Evolutionary conservation across 2,797 vertebrate species (phyloP), one percentile per base, ranked within the genome.

Genomic region (Mastacembelus armatus): DNA sequence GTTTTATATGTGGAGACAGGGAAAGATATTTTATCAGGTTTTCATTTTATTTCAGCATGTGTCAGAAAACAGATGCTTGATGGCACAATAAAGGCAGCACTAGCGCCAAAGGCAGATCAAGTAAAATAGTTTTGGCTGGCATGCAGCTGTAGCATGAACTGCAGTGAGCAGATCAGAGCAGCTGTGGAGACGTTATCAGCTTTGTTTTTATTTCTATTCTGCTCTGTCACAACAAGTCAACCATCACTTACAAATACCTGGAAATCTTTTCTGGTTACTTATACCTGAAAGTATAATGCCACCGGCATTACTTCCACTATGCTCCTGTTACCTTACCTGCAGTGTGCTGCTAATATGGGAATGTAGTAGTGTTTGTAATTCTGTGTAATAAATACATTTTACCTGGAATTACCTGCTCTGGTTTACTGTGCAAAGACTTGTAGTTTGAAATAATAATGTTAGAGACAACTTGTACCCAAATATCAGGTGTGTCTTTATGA

Each of bases 161-260:
- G 7, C 52, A 21, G 16, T 14, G 10, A 64, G 16, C 2, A 4
- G 5, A 19, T 45, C 2, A 3, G 4, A 29, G 19, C 33, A 54
- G 4, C 40, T 18, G 12, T 24, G 36, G 1, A 38, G 74, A 82
- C 71, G 51, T 27, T 63, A 21, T 69, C 66, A 51, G 11, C 12
- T 32, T 45, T 2, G 1, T 4, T 55, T 56, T 44, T 29, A 42
- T 48, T 65, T 36, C 10, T 24, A 30, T 33, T 32, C 15, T 43
- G 43, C 1, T 0, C 26, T 82, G 78, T 73, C 16, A 40, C 58
- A 81, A 62, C 83, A 68, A 43, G 79, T 52, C 18, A 3, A 45
- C 19, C 21, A 3, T 11, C 4, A 58, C 16, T 36, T 15, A 16
- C 2, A 21, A 42, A 45, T 54, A 30, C 32, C 30, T 42, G 4